phyloP scores from a whole-genome alignment of 2,888 invertebrate genomes.

The Himalopsyche anomala region DNA sequence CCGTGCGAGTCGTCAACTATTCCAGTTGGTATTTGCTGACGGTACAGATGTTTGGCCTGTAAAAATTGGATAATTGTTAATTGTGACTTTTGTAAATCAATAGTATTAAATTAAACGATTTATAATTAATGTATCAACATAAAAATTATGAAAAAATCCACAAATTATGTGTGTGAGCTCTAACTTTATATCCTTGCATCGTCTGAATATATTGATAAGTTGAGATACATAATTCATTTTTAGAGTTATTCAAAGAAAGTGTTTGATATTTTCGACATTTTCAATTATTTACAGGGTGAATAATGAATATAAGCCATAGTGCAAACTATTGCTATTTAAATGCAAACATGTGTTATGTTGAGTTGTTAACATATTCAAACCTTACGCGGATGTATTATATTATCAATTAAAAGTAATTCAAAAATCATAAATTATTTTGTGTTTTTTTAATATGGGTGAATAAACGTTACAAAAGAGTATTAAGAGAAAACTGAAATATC shows the following conservation, averaged over 20 bases:
- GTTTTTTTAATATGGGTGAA: background rate
- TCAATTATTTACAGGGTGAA: too few relatives aligned
- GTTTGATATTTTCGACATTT: too few relatives aligned
- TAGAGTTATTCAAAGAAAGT: too few relatives aligned
- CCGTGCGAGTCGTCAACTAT: slow-evolving; percentile 77
- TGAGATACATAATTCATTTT: too few relatives aligned
- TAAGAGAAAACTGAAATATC: too few relatives aligned
- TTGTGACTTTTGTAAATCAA: background rate
- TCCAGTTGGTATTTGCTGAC: slow-evolving; percentile 82
- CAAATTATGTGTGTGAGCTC: background rate
- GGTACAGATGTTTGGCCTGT: slow-evolving; percentile 71
- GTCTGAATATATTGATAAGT: too few relatives aligned
- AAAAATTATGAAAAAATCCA: background rate
- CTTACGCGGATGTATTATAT: background rate
- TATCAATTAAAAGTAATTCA: background rate
- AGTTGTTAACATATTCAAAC: too few relatives aligned
- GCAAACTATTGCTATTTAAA: too few relatives aligned
- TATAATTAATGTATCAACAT: background rate
- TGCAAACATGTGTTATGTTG: too few relatives aligned
- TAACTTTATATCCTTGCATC: background rate
- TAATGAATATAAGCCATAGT: too few relatives aligned
- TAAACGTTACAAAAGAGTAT: too few relatives aligned
- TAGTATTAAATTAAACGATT: background rate
- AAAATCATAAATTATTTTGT: background rate
- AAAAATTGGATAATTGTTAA: slow-evolving; percentile 41